Conservation (phyloP, 2,888 invertebrate species). For the Druceiella hillmani region DNA sequence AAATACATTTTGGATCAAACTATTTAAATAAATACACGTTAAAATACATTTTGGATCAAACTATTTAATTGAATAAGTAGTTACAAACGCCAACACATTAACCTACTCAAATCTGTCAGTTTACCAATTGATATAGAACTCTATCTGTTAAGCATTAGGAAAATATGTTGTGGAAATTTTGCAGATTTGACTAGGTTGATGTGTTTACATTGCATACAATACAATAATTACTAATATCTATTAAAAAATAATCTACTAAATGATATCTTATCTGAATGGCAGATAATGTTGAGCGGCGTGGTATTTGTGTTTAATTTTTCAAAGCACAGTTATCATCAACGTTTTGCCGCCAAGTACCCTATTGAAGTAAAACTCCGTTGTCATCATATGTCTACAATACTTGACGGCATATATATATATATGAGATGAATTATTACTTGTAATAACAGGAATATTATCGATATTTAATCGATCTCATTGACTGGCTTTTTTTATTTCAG, state of each 20-base stretch:
- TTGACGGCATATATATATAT: neutral
- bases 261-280: constrained; percentile 1
- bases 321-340: constrained; percentile 1
- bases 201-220: neutral
- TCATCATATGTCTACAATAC: constrained; percentile 1
- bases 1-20: too few species aligned
- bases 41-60: too few species aligned
- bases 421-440: constrained; percentile 1
- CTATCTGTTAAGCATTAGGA: too few species aligned
- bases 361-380: constrained; percentile 1
- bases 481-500: neutral
- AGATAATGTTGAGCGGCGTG: neutral
- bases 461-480: too few species aligned
- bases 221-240: neutral
- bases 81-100: too few species aligned
- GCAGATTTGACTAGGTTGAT: too few species aligned
- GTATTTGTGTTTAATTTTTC: neutral
- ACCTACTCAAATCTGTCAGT: too few species aligned
- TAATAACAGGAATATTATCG: constrained; percentile 1
- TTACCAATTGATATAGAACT: too few species aligned
- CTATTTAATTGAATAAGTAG: too few species aligned
- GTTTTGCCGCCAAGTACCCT: neutral
- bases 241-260: neutral
- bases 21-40: too few species aligned
- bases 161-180: too few species aligned